phyloP scores from a whole-genome alignment of 1,140 invertebrate species.

The Drosophila nannoptera region DNA sequence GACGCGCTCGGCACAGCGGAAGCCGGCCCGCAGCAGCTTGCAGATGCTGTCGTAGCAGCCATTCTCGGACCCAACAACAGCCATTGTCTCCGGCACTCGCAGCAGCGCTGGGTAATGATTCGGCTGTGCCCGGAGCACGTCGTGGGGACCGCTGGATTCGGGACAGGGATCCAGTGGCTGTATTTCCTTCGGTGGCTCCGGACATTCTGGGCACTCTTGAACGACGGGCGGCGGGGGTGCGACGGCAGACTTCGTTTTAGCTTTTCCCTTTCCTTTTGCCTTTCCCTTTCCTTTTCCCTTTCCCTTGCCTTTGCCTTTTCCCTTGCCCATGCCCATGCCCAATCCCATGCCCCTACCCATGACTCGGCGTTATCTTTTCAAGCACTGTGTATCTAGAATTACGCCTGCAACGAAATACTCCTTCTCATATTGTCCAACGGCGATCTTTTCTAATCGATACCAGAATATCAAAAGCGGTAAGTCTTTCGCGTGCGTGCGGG shows the following conservation, averaged over 20 bases:
- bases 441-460: background rate
- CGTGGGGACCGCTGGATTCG: conserved; percentile 55
- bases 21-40: conserved; percentile 69
- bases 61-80: conserved; percentile 74
- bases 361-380: background rate
- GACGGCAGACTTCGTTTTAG: background rate
- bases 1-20: conserved; percentile 73
- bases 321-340: conserved; percentile 11
- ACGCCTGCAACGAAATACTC: background rate
- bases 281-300: conserved; percentile 28
- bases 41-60: conserved; percentile 77
- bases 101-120: conserved; percentile 73
- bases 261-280: conserved; percentile 45
- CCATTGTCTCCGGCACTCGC: conserved; percentile 71
- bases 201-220: conserved; percentile 52
- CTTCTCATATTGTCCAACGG: conserved; percentile 12
- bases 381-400: conserved; percentile 1
- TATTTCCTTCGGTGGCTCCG: conserved; percentile 54
- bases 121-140: conserved; percentile 61
- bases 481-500: background rate
- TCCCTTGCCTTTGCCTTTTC: conserved; percentile 25
- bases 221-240: conserved; percentile 16
- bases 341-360: conserved; percentile 14
- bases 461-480: background rate
- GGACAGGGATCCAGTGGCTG: conserved; percentile 63